Evolutionary conservation across 2,888 invertebrate genomes (phyloP).

Genomic region (Alitta virens): DNA sequence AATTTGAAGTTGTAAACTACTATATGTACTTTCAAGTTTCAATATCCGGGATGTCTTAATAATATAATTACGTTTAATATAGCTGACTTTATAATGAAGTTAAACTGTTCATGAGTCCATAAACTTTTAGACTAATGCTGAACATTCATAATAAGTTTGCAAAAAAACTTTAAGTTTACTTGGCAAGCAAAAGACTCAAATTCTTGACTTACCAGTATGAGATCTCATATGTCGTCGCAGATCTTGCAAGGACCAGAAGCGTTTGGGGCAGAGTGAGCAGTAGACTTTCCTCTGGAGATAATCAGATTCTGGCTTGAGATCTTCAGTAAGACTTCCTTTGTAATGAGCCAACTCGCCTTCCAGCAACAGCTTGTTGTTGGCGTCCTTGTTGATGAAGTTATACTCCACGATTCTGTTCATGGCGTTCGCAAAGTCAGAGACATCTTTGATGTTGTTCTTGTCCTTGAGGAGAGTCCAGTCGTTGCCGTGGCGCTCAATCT

Average conservation of each 20-base stretch:
- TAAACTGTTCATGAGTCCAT: too few species aligned
- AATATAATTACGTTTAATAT: too few species aligned
- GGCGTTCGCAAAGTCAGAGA: conserved; percentile 40
- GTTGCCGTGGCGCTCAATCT: conserved; percentile 71
- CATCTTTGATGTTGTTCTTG: conserved; percentile 47
- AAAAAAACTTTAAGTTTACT: too few species aligned
- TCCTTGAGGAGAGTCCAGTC: conserved; percentile 78
- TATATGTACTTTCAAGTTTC: too few species aligned
- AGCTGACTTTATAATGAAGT: too few species aligned
- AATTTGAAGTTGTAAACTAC: too few species aligned
- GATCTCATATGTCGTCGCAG: conserved; percentile 89
- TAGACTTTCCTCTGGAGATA: conserved; percentile 46
- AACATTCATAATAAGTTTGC: too few species aligned
- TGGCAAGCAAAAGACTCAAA: too few species aligned
- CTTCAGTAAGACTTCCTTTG: conserved; percentile 37
- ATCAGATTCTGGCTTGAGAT: conserved; percentile 29
- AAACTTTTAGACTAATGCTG: too few species aligned
- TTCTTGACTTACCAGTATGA: conserved; percentile 63
- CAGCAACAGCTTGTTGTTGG: not conserved
- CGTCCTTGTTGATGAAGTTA: conserved; percentile 11
- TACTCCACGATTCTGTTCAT: conserved; percentile 45
- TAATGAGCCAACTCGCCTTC: conserved; percentile 15
- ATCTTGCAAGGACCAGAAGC: conserved; percentile 94
- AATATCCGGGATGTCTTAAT: too few species aligned
- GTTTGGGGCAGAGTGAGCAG: conserved; percentile 84